Conservation (phyloP, 1,140 invertebrate genomes). For the Dinoponera quadriceps region DNA sequence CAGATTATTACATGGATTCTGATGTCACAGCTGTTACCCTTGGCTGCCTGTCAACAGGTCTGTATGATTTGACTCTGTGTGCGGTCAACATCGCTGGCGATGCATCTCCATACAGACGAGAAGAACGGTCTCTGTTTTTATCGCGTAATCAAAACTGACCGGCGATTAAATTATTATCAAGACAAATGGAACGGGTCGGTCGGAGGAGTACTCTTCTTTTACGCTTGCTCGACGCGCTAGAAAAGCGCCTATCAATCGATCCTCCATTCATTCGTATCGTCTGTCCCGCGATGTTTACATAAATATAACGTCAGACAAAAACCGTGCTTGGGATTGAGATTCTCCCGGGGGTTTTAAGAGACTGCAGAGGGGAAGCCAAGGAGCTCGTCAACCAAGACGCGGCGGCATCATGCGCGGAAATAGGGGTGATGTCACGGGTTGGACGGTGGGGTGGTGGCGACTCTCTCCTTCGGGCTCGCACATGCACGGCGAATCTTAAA, state of each 20-base stretch:
- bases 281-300: no score
- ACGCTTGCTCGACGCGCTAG: no score
- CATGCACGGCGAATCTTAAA: slow-evolving; percentile 49
- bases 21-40: slow-evolving; percentile 50
- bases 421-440: neutral
- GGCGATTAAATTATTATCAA: no score
- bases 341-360: no score
- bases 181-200: no score
- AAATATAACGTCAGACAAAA: no score
- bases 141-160: neutral
- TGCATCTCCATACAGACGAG: neutral
- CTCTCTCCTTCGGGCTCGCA: slow-evolving; percentile 8
- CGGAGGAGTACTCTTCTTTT: no score
- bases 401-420: neutral
- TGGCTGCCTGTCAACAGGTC: slow-evolving; percentile 58
- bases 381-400: neutral
- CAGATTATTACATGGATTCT: slow-evolving; percentile 54
- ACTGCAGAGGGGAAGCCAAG: neutral
- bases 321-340: no score
- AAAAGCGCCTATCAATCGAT: no score
- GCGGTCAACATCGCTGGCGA: slow-evolving; percentile 40
- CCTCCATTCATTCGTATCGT: no score
- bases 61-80: slow-evolving; percentile 29
- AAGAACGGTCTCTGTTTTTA: slow-evolving; percentile 25
- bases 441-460: neutral